Conservation (phyloP, 2,113 vertebrate genomes). For the Platichthys flesus region DNA sequence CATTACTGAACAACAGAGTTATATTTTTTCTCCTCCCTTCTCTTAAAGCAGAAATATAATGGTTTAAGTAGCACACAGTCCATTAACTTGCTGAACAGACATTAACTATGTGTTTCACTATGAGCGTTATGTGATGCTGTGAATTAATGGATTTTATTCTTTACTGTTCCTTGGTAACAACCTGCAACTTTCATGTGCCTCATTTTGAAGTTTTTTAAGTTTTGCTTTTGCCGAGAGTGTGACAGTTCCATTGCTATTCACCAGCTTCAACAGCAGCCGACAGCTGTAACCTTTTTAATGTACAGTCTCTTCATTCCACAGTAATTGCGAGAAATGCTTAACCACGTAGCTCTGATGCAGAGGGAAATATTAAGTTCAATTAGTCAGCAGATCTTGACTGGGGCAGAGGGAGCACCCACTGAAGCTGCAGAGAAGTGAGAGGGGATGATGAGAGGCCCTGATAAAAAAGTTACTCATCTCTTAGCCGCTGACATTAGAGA, state of each 20-base stretch:
- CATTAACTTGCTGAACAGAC: background rate
- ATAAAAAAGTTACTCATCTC: slow-evolving; percentile 47
- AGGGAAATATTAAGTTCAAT: background rate
- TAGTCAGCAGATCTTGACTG: background rate
- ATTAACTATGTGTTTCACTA: background rate
- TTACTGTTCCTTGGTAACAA: background rate
- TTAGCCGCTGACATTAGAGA: slow-evolving; percentile 43
- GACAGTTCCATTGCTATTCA: background rate
- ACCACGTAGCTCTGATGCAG: background rate
- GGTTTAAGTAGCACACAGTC: background rate
- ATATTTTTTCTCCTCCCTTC: too few species aligned
- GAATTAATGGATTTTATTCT: background rate
- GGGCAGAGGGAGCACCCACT: background rate
- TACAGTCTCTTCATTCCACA: background rate
- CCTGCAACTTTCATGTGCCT: too few species aligned
- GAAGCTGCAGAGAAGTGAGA: slow-evolving; percentile 8
- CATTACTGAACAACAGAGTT: slow-evolving; percentile 5
- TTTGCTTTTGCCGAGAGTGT: background rate
- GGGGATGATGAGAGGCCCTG: background rate
- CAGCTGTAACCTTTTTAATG: background rate
- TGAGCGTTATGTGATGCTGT: background rate
- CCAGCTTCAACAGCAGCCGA: too few species aligned
- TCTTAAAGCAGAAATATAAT: slow-evolving; percentile 7
- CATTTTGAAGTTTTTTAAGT: background rate
- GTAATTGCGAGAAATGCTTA: background rate